A percentile compares a stretch with the other conserved stretches of the same genome.
Conservation (phyloP, 2,797 vertebrate species). For the Danio albolineatus region DNA sequence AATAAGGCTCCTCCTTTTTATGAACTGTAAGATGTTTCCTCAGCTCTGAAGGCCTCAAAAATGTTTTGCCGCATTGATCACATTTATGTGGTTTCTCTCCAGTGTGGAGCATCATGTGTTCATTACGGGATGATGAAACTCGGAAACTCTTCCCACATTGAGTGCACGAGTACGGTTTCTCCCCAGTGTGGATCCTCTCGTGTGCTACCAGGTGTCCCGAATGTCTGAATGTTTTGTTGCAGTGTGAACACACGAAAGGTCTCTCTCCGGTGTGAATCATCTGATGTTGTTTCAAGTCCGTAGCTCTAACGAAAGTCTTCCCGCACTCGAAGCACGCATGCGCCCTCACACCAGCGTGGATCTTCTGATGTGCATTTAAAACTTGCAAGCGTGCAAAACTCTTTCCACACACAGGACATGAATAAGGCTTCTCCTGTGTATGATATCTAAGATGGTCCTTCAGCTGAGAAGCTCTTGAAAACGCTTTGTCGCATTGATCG, state of each 20-base stretch:
- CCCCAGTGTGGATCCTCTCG: too few species aligned
- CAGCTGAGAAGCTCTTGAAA: constrained; percentile 57
- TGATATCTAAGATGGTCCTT: constrained; percentile 67
- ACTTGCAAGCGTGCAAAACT: constrained; percentile 65
- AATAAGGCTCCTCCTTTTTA: constrained; percentile 59
- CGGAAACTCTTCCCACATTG: too few species aligned
- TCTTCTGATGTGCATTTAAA: constrained; percentile 65
- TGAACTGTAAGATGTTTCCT: constrained; percentile 50
- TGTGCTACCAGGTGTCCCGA: too few species aligned
- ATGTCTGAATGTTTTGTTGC: too few species aligned
- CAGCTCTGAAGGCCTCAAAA: too few species aligned
- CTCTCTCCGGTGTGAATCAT: neutral
- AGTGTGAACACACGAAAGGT: too few species aligned
- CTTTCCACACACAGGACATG: constrained; percentile 67
- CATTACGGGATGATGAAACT: too few species aligned
- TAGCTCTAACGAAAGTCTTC: constrained; percentile 65
- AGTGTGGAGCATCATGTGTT: too few species aligned
- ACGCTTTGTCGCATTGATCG: constrained; percentile 55
- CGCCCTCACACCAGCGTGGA: constrained; percentile 59
- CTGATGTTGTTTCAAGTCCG: constrained; percentile 65
- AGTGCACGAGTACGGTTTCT: too few species aligned
- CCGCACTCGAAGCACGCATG: constrained; percentile 67
- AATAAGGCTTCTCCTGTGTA: constrained; percentile 38
- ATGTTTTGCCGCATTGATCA: too few species aligned
- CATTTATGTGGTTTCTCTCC: too few species aligned